These are phyloP conservation scores for Leptarthrus brevirostris DNA, from an alignment of 2,888 invertebrate species.

Conservation along the genomic window DNA sequence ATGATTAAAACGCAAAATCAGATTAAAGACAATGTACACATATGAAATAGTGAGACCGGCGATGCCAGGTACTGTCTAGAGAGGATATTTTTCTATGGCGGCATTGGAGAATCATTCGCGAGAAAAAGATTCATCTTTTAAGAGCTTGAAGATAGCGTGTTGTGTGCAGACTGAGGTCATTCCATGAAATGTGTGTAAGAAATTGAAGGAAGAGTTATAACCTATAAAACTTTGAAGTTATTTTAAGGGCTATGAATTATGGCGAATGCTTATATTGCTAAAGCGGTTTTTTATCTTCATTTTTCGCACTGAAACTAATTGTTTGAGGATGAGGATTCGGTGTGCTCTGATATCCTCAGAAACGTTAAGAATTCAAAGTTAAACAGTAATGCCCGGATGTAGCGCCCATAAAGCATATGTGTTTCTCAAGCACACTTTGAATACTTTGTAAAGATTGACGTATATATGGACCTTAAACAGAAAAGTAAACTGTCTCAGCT, in stretches of 20 bases:
- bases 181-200: constrained; percentile 42
- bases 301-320: constrained; percentile 23
- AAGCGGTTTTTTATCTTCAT: background rate
- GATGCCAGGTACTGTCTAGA: background rate
- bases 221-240: constrained; percentile 45
- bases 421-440: too few species aligned
- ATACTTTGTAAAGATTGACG: too few species aligned
- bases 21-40: constrained; percentile 33
- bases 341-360: constrained; percentile 13
- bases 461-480: too few species aligned
- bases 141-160: constrained; percentile 21
- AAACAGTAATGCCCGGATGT: too few species aligned
- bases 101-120: background rate
- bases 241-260: constrained; percentile 44
- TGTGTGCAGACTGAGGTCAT: background rate
- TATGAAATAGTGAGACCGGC: background rate
- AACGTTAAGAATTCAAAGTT: background rate
- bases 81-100: constrained; percentile 17
- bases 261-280: background rate
- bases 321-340: background rate
- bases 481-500: too few species aligned
- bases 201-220: constrained; percentile 40
- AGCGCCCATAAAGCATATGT: too few species aligned
- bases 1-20: constrained; percentile 43
- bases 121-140: background rate